Conservation (phyloP, 2,113 vertebrate species). For the Aythya baeri region DNA sequence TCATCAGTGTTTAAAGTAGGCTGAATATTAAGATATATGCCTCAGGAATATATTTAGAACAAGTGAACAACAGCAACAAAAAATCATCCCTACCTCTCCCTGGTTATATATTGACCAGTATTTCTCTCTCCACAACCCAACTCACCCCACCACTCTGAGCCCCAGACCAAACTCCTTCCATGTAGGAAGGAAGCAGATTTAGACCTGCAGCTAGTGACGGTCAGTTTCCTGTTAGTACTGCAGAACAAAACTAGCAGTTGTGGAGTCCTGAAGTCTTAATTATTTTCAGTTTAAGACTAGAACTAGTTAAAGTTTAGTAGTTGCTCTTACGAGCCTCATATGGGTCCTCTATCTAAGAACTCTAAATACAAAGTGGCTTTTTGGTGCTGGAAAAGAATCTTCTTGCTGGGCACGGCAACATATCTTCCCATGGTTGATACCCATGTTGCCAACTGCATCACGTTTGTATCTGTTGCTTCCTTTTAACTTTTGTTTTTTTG, state of each 20-base stretch:
- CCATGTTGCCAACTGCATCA: rapidly evolving
- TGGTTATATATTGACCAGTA: neutral
- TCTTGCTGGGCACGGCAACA: neutral
- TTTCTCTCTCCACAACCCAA: neutral
- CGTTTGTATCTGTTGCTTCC: neutral
- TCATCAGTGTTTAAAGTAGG: neutral
- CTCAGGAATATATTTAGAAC: neutral
- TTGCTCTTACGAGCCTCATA: neutral
- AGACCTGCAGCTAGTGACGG: neutral
- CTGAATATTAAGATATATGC: neutral
- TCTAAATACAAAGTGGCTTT: neutral
- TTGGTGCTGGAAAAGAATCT: neutral
- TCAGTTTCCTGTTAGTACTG: neutral
- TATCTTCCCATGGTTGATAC: neutral
- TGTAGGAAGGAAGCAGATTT: neutral
- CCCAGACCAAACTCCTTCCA: neutral
- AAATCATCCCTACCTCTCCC: neutral
- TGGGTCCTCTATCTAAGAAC: neutral
- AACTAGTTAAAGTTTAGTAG: neutral
- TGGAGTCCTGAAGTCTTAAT: neutral
- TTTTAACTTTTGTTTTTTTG: neutral
- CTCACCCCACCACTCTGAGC: rapidly evolving
- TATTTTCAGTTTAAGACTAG: neutral
- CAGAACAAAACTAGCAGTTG: neutral
- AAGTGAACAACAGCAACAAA: neutral